phyloP scores from a whole-genome alignment of 2,113 vertebrate genomes.

The Neolamprologus sp. region DNA sequence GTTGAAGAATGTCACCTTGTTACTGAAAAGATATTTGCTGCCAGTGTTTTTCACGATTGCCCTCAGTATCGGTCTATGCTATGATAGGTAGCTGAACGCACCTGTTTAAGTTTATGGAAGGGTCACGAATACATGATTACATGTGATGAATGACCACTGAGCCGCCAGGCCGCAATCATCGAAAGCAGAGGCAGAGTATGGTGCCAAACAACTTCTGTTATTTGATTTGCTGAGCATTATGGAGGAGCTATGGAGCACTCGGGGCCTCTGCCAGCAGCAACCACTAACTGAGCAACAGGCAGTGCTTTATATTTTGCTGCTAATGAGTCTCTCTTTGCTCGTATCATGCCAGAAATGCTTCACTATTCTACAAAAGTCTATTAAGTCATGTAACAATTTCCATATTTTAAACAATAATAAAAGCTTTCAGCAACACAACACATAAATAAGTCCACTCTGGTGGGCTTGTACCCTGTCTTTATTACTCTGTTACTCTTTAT shows the following conservation, averaged over 20 bases:
- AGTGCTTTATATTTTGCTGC: not conserved
- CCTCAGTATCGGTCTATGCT: accelerated
- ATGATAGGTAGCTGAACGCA: not conserved
- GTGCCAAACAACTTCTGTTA: not conserved
- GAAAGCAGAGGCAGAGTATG: not conserved
- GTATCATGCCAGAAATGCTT: not conserved
- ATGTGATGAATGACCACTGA: not conserved
- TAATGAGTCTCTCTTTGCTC: not conserved
- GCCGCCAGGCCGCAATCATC: accelerated
- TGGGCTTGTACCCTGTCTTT: not conserved
- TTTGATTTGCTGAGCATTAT: not conserved
- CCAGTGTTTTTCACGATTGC: not conserved
- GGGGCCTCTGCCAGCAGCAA: not conserved
- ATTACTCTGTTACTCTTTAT: not conserved
- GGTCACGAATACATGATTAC: not conserved
- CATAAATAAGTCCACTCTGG: not conserved
- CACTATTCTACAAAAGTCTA: not conserved
- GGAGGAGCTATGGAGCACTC: not conserved
- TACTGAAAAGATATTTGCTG: not conserved
- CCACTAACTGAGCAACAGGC: not conserved
- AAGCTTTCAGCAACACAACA: not conserved
- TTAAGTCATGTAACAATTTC: not conserved
- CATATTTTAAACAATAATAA: not conserved
- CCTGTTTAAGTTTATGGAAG: not conserved
- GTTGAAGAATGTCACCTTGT: not conserved